phyloP scores from a whole-genome alignment of 2,113 vertebrate species.

The Pristiophorus japonicus region DNA sequence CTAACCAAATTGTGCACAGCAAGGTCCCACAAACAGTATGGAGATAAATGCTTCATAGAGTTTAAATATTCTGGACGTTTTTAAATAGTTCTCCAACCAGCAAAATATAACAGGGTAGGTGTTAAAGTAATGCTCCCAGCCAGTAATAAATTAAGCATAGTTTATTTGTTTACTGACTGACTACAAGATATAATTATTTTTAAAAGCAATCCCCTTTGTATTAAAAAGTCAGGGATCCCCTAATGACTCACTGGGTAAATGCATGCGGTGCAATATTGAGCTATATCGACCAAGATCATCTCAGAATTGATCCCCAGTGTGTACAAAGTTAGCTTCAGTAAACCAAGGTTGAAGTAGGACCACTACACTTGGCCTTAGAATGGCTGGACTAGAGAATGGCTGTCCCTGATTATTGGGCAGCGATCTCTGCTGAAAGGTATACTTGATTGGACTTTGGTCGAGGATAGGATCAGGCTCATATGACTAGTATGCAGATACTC shows the following conservation, averaged over 20 bases:
- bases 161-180: background rate
- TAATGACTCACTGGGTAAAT: background rate
- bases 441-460: background rate
- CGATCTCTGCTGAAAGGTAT: background rate
- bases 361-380: background rate
- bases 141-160: background rate
- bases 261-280: background rate
- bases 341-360: background rate
- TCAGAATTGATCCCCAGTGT: background rate
- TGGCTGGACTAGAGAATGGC: background rate
- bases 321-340: background rate
- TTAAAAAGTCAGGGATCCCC: background rate
- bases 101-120: background rate
- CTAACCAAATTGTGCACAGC: background rate
- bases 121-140: background rate
- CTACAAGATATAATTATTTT: background rate
- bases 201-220: background rate
- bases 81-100: background rate
- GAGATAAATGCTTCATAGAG: background rate
- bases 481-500: background rate
- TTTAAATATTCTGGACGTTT: background rate
- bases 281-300: background rate
- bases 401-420: background rate
- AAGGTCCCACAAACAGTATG: background rate
- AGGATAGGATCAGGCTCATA: background rate